A percentile compares a stretch with the other conserved stretches of the same genome.
Evolutionary conservation across 2,888 invertebrate genomes (phyloP).

Genomic region (Pollenia angustigena): DNA sequence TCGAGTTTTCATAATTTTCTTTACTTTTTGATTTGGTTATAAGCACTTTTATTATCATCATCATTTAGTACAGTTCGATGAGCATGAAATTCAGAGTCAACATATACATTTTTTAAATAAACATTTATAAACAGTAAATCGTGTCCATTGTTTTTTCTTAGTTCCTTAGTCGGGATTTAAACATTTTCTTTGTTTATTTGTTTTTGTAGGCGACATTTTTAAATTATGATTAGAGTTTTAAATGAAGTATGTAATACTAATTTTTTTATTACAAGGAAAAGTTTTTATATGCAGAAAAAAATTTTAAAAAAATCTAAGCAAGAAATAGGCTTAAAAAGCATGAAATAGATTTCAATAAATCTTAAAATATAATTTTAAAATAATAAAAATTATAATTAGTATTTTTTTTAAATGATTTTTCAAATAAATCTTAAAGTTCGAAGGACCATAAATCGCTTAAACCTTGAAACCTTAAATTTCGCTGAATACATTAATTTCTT

Average conservation of each 20-base stretch:
- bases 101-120: slow-evolving; percentile 33
- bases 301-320: too few relatives aligned
- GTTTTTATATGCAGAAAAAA: too few relatives aligned
- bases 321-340: too few relatives aligned
- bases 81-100: slow-evolving; percentile 75
- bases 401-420: too few relatives aligned
- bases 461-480: too few relatives aligned
- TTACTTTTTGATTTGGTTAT: slow-evolving; percentile 54
- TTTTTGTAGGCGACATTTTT: not conserved
- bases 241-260: not conserved
- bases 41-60: slow-evolving; percentile 73
- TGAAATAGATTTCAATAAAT: too few relatives aligned
- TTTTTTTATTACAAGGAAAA: too few relatives aligned
- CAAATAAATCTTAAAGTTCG: too few relatives aligned
- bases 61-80: slow-evolving; percentile 75
- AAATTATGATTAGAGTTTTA: not conserved
- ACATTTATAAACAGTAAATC: slow-evolving; percentile 40
- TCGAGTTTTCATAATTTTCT: slow-evolving; percentile 50
- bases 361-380: too few relatives aligned
- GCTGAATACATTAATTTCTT: too few relatives aligned
- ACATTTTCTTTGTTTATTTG: not conserved
- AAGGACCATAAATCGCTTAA: too few relatives aligned
- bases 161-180: not conserved
- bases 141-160: slow-evolving; percentile 3
- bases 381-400: too few relatives aligned